These are phyloP conservation scores for Polypterus bichir DNA, from an alignment of 2,113 vertebrate genomes.

Conservation along the genomic window DNA sequence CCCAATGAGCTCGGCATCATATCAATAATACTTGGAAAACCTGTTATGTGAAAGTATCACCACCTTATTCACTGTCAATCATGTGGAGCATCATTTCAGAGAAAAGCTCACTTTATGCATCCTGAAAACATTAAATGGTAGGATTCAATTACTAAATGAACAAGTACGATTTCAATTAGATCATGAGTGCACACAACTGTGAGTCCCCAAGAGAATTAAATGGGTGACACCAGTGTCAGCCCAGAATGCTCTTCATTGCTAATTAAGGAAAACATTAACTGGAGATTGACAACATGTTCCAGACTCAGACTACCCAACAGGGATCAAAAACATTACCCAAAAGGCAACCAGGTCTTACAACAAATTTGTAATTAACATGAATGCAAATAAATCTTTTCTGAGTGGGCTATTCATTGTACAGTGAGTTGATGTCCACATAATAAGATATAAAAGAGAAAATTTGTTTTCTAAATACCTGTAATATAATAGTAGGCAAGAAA, in stretches of 20 bases:
- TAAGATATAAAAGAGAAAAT: no score
- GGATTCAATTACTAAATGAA: slow-evolving; percentile 53
- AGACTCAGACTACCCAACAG: slow-evolving; percentile 25
- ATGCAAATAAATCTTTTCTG: no score
- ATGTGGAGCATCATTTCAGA: no score
- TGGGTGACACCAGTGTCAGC: slow-evolving; percentile 38
- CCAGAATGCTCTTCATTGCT: slow-evolving; percentile 39
- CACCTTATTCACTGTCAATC: no score
- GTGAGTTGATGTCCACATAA: no score
- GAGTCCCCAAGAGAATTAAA: slow-evolving; percentile 41
- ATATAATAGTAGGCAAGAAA: no score
- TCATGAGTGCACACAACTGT: slow-evolving; percentile 52
- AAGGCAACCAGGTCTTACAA: neutral
- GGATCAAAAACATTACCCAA: slow-evolving; percentile 6
- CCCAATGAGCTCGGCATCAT: no score
- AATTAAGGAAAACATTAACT: slow-evolving; percentile 50
- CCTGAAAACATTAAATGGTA: slow-evolving; percentile 47
- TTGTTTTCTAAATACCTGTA: no score
- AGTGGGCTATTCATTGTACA: no score
- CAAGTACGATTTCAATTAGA: slow-evolving; percentile 62
- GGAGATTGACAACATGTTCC: slow-evolving; percentile 31
- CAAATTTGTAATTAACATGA: neutral
- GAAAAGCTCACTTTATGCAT: no score
- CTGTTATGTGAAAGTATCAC: no score
- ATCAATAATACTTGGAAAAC: no score